Conservation (phyloP, 1,140 invertebrate genomes). For the Sinella curviseta region DNA sequence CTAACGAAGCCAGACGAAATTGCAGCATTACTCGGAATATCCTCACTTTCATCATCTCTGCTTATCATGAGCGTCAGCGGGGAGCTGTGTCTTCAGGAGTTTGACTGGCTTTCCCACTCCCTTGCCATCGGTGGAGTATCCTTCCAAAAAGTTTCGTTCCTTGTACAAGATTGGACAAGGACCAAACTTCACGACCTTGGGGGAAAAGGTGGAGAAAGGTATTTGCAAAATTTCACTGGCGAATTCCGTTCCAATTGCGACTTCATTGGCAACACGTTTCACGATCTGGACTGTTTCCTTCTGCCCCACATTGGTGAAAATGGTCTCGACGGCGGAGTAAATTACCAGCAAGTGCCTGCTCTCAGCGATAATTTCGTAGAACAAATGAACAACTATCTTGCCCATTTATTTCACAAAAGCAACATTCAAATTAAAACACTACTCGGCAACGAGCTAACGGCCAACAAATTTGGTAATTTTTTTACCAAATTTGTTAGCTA, state of each 20-base stretch:
- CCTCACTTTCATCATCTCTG: constrained; percentile 55
- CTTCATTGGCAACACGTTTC: constrained; percentile 31
- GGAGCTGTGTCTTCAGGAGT: constrained; percentile 53
- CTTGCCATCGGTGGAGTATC: not conserved
- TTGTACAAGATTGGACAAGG: constrained; percentile 40
- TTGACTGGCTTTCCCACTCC: not conserved
- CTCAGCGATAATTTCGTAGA: no score
- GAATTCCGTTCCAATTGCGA: not conserved
- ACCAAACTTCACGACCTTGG: constrained; percentile 29
- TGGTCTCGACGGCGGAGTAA: no score
- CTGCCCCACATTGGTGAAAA: no score
- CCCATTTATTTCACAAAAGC: no score
- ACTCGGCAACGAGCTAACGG: no score
- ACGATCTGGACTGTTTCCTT: constrained; percentile 33
- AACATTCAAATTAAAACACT: no score
- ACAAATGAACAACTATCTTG: no score
- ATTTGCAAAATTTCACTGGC: not conserved
- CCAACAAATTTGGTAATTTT: no score
- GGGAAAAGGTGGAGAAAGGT: constrained; percentile 29
- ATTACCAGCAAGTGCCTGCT: no score
- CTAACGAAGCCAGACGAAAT: constrained; percentile 65
- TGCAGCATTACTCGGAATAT: constrained; percentile 66
- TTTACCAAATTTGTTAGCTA: no score
- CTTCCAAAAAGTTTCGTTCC: constrained; percentile 38
- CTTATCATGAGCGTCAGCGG: constrained; percentile 61